A percentile compares a stretch with the other conserved stretches of the same genome.
Conservation (phyloP, 1,140 invertebrate genomes). For the Temnothorax nylanderi region DNA sequence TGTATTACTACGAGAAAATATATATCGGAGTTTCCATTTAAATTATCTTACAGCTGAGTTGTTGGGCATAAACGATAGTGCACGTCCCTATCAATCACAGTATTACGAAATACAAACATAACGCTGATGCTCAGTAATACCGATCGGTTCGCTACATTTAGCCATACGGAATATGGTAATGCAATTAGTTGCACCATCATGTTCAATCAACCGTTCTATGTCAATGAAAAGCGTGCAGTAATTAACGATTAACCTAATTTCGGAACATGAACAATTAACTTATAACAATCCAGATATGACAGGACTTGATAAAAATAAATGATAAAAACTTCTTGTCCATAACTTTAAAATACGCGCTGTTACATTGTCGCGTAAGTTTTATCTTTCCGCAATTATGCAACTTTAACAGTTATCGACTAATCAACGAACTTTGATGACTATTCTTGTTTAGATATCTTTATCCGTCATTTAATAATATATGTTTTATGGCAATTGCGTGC, state of each 20-base stretch:
- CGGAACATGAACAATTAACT: constrained; percentile 35
- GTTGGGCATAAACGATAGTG: constrained; percentile 22
- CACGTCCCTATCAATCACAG: constrained; percentile 55
- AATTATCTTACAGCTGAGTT: constrained; percentile 21
- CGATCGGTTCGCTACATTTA: constrained; percentile 52
- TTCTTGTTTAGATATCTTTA: neutral
- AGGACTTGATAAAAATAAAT: neutral
- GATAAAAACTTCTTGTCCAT: constrained; percentile 5
- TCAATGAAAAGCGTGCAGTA: constrained; percentile 55
- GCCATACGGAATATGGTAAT: constrained; percentile 61
- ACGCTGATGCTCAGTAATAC: constrained; percentile 50
- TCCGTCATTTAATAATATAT: constrained; percentile 14
- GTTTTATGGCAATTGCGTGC: neutral
- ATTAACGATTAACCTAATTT: constrained; percentile 60
- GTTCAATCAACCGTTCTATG: constrained; percentile 56
- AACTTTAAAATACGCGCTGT: constrained; percentile 5
- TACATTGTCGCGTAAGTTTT: constrained; percentile 16
- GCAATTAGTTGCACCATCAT: constrained; percentile 60
- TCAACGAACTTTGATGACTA: constrained; percentile 11
- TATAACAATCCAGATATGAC: constrained; percentile 38
- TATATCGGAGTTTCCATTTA: neutral
- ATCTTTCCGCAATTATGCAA: constrained; percentile 32
- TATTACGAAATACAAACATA: constrained; percentile 56
- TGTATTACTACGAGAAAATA: neutral
- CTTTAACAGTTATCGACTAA: constrained; percentile 11